Evolutionary conservation across 2,797 vertebrate genomes (phyloP).

Genomic region (Onychomys leucogaster): DNA sequence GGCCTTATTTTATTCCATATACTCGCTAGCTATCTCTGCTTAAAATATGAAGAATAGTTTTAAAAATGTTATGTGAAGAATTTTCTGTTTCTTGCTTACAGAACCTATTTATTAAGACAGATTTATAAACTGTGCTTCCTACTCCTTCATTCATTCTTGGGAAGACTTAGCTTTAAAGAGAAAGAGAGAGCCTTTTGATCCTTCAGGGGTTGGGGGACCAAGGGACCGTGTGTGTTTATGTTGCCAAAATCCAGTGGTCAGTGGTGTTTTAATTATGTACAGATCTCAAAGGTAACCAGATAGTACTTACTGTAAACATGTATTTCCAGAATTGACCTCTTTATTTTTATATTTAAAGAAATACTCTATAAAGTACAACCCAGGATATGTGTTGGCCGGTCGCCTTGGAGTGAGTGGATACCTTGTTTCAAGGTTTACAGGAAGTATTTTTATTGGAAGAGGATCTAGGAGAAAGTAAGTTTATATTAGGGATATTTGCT

Average conservation of each 20-base stretch:
- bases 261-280: slow-evolving; percentile 65
- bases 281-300: slow-evolving; percentile 73
- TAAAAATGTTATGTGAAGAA: not conserved
- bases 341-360: slow-evolving; percentile 91
- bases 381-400: slow-evolving; percentile 96
- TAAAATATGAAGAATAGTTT: slow-evolving; percentile 42
- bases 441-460: slow-evolving; percentile 98
- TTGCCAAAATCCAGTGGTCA: slow-evolving; percentile 57
- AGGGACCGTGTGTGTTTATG: slow-evolving; percentile 43
- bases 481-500: slow-evolving; percentile 76
- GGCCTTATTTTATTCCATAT: slow-evolving; percentile 11
- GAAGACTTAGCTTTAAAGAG: slow-evolving; percentile 57
- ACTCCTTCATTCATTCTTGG: slow-evolving; percentile 25
- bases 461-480: slow-evolving; percentile 98
- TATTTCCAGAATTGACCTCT: slow-evolving; percentile 79
- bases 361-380: slow-evolving; percentile 98
- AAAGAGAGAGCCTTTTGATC: slow-evolving; percentile 41
- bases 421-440: slow-evolving; percentile 99
- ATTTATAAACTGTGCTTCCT: slow-evolving; percentile 61
- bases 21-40: not conserved
- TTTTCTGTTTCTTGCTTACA: slow-evolving; percentile 52
- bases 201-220: slow-evolving; percentile 19
- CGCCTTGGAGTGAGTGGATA: slow-evolving; percentile 97
- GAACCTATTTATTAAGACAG: slow-evolving; percentile 59
- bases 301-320: slow-evolving; percentile 59